Evolutionary conservation across 2,113 vertebrate genomes (phyloP), one percentile per base, ranked within the genome.

Genomic region (Dendrocopos noguchii): DNA sequence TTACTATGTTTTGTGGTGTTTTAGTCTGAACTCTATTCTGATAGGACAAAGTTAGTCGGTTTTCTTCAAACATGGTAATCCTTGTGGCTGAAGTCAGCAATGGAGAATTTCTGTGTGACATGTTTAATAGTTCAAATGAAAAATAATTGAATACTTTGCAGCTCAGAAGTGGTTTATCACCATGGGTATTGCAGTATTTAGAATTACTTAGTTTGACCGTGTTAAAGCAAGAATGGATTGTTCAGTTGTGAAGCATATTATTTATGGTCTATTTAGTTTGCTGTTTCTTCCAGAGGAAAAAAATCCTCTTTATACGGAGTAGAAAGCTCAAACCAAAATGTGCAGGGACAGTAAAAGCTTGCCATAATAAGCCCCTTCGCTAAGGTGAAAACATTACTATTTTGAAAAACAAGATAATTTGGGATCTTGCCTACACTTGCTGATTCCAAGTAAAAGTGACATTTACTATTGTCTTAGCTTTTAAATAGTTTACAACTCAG

Each of bases 211-310:
- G 80, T 80, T 88, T 78, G 91, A 87, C 91, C 87, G 59, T 34
- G n/a, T 80, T 80, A 59, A 33, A 92, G 84, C 84, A 79, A 73
- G 90, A 93, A 89, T 50, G 42, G 80, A 89, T 94, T 76, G 68
- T 74, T 83, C 84, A 55, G 50, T 74, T 55, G 77, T 84, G 95
- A 89, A 93, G 92, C 25, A 17, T 76, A 90, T 87, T 84, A 93
- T 87, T 84, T 91, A 78, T 81, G 61, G 80, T 73, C 88, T 96
- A 46, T 72, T 92, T 82, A 94, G 81, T 74, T 7, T 27, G 72
- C 74, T 81, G 56, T 73, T 95, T 92, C 92, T 96, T 95, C 56
- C 39, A 75, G 78, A 91, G 84, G 96, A 94, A 96, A 92, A 92
- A 96, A 92, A 84, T 94, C 72, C 21, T 94, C 72, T 92, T 89